These are phyloP conservation scores for Mesorhabditis spiculigera DNA, from an alignment of 2,888 invertebrate genomes.

Conservation along the genomic window DNA sequence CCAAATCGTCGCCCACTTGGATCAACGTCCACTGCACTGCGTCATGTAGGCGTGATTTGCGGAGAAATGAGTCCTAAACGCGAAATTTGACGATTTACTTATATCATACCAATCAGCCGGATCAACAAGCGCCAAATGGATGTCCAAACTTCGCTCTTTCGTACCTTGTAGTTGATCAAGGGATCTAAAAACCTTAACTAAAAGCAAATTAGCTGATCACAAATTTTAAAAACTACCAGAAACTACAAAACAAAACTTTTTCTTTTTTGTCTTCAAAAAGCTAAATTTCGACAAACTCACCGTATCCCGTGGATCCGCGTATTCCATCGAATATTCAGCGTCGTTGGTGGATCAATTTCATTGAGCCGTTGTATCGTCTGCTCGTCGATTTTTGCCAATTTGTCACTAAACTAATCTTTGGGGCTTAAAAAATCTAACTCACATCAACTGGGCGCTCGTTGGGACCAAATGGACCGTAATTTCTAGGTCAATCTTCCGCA, in stretches of 20 bases:
- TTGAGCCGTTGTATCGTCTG: neutral
- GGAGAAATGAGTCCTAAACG: neutral
- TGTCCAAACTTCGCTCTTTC: neutral
- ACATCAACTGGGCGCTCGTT: neutral
- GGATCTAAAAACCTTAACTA: neutral
- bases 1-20: conserved; percentile 10
- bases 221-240: too few relatives aligned
- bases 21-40: neutral
- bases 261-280: too few relatives aligned
- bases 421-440: neutral
- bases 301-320: neutral
- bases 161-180: neutral
- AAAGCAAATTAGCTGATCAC: too few relatives aligned
- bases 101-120: neutral
- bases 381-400: neutral
- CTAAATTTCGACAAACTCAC: too few relatives aligned
- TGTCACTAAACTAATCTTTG: neutral
- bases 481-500: neutral
- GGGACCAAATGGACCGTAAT: neutral
- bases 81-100: too few relatives aligned
- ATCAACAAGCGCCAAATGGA: neutral
- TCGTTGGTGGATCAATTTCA: neutral
- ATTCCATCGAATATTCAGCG: conserved; percentile 6
- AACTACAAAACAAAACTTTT: too few relatives aligned
- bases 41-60: neutral